Conservation (phyloP, 2,888 invertebrate species). For the Drosophila robusta region DNA sequence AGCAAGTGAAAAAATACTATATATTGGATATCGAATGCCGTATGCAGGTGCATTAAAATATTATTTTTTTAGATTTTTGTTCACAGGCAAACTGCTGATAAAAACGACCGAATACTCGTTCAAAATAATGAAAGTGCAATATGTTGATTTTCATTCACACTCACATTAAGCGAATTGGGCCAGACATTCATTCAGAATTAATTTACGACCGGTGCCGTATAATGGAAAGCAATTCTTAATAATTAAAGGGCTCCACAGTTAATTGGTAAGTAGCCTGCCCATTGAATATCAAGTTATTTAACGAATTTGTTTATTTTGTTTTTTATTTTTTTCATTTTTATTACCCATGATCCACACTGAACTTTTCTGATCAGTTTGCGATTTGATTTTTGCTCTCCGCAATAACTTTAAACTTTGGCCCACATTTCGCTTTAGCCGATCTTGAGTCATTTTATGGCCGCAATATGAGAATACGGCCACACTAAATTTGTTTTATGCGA, state of each 20-base stretch:
- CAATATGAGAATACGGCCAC: slow-evolving; percentile 22
- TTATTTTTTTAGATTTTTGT: not conserved
- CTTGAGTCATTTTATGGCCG: slow-evolving; percentile 10
- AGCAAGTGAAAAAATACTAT: not conserved
- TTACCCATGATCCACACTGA: not conserved
- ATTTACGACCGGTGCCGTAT: not conserved
- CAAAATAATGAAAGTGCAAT: not conserved
- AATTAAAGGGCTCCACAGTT: slow-evolving; percentile 1
- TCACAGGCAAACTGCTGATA: not conserved
- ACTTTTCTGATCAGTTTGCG: not conserved
- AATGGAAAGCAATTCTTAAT: not conserved
- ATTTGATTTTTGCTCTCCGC: not conserved
- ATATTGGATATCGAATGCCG: not conserved
- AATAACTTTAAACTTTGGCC: slow-evolving; percentile 2
- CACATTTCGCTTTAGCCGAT: slow-evolving; percentile 5
- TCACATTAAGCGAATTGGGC: slow-evolving; percentile 19
- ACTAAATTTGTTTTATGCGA: slow-evolving; percentile 30
- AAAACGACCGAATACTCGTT: not conserved
- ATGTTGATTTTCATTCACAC: slow-evolving; percentile 5
- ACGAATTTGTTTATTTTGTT: not conserved
- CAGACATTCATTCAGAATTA: slow-evolving; percentile 30
- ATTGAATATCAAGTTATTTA: not conserved
- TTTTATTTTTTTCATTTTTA: not conserved
- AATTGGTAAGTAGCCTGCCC: slow-evolving; percentile 3
- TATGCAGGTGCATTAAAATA: not conserved